These are phyloP conservation scores for Leptinotarsa rubiginosa DNA, from an alignment of 2,888 invertebrate species.

Conservation along the genomic window DNA sequence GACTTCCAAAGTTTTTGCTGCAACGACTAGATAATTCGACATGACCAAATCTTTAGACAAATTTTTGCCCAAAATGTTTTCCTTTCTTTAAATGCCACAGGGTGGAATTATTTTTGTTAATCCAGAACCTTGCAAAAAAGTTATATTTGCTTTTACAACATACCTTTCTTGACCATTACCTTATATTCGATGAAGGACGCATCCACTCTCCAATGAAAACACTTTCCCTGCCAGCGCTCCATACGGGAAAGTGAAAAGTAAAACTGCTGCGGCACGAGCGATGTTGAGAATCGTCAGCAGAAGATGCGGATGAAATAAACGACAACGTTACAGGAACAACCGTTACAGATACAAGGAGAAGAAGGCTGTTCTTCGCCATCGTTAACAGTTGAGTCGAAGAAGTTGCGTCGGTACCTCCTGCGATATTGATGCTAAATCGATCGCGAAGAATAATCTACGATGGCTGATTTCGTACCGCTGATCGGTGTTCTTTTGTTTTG, in stretches of 20 bases:
- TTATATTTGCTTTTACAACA: not conserved
- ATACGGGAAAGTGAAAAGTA: constrained; percentile 1
- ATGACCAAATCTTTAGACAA: too few relatives aligned
- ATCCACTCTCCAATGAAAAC: not conserved
- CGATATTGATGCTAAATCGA: constrained; percentile 29
- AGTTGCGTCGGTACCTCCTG: constrained; percentile 31
- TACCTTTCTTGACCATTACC: not conserved
- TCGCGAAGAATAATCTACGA: constrained; percentile 23
- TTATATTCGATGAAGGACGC: not conserved
- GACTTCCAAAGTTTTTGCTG: too few relatives aligned
- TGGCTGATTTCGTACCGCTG: constrained; percentile 24
- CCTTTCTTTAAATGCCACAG: too few relatives aligned
- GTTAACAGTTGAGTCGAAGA: constrained; percentile 34
- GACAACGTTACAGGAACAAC: constrained; percentile 8
- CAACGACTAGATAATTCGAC: too few relatives aligned
- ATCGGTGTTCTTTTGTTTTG: constrained; percentile 38
- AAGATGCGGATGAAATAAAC: not conserved
- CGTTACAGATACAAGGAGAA: constrained; percentile 18
- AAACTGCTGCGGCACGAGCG: not conserved
- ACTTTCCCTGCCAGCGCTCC: not conserved
- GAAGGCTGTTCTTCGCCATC: not conserved
- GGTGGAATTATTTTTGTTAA: not conserved
- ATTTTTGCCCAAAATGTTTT: too few relatives aligned
- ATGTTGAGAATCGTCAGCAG: not conserved
- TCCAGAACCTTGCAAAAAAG: not conserved